Base-by-base conservation (phyloP, 2,888 invertebrate genomes). In the Mellilla xanthometata region DNA sequence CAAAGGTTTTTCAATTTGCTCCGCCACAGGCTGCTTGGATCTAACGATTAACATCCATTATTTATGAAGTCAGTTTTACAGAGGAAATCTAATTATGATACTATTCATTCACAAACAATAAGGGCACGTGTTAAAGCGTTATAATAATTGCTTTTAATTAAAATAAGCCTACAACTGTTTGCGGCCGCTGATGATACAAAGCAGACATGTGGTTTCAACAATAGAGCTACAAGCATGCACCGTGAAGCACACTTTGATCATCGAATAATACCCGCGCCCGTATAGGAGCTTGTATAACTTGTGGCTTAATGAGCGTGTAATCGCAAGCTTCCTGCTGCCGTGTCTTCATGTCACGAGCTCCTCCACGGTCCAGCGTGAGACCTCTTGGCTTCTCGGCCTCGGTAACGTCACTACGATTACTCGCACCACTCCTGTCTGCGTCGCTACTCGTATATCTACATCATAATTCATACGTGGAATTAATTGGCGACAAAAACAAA, bases 321-420 rank as follows among this genome's bases (percentile, higher is more conserved):
- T 59, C 55, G 47, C 46, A 27, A 59, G 72, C 68, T 84, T 84
- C 81, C 82, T 83, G 74, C 64, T 74, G 67, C 62, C 57, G 60
- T 57, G 59, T 68, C 54, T 59, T 71, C 80, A 62, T 69, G 78
- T 78, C 81, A 80, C 75, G 80, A 71, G 55, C 51, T 75, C 82
- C 79, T 80, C 73, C 60, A 47, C 60, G 55, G 65, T 29, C 30
- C 66, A 62, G 72, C 72, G 68, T 65, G 67, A 70, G 62, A 62
- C 55, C 56, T 56, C 54, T 57, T 53, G 64, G 64, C 82, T 81
- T 81, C 72, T 57, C 54, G 65, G 64, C 82, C 81, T 82, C 72
- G 68, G 42, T 83, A 78, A 79, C 81, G 82, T 76, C 81, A 82
- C 48, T 49, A 43, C 71, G 65, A 76, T 76, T 44, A 36, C 50